Base-by-base conservation (phyloP, 2,113 vertebrate genomes). In the Protomyctophum bolini region DNA sequence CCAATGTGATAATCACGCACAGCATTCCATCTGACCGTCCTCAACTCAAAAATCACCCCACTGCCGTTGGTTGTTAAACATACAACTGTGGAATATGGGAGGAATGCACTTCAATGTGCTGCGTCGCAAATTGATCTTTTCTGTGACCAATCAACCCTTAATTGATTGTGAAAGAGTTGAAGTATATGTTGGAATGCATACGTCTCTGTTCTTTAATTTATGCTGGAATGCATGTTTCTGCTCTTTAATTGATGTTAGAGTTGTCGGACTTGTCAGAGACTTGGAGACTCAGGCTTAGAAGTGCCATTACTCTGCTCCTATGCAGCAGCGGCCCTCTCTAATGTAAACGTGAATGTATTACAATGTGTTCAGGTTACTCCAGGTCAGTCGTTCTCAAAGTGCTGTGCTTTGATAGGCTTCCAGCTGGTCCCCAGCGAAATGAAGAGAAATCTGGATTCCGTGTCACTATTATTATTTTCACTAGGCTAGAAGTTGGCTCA, bases 1-100 rank as follows among this genome's bases (percentile, higher is more conserved):
- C 81, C 47, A 63, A 49, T 47, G 61, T 63, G 84, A 86, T 79
- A 80, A 89, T 88, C 84, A 87, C 72, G 87, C 87, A 21, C 21
- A 88, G 5, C 83, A 88, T 89, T 91, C 86, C 81, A 80, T 68
- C 84, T 81, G 84, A 87, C 81, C 55, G 0, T 66, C 77, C 62
- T 74, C 79, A 2, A 55, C 60, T 66, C 77, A 66, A 68, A 73
- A 69, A 56, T 21, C 78, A 76, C 86, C 70, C 61, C 59, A 6
- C 71, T 68, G 28, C 60, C 55, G 50, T 79, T 61, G 74, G 77
- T 79, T 76, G 82, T 66, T 77, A 29, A 73, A 7, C 47, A 59
- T 46, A 65, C 66, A 77, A 62, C 60, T 79, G 49, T 73, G 52
- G 54, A 77, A 79, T 81, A 71, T 4, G 12, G 0, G 52, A 77